Base-by-base conservation (phyloP, 2,888 invertebrate genomes). In the Hirtodrosophila duncani region DNA sequence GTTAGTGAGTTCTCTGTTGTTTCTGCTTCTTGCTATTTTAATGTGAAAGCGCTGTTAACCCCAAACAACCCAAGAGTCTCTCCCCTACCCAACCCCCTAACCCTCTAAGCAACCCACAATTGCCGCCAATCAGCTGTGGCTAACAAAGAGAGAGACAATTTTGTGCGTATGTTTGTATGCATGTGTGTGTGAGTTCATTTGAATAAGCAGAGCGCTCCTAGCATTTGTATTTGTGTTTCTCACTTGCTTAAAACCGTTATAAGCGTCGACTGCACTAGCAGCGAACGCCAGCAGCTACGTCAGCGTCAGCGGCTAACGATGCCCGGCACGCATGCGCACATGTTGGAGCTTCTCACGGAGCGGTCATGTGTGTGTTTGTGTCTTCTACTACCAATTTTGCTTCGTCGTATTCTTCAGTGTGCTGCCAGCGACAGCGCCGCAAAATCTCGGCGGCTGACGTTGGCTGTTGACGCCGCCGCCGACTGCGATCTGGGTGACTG, bases 171-270 rank as follows among this genome's bases (percentile, higher is more conserved):
- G 30, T 24, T 30, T 43, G 30, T 31, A 41, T 51, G 41, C 43
- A 34, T 46, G 17, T 27, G 51, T 45, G 53, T 41, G 49, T 59
- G 53, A 42, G 34, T 80, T 82, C 72, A 83, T 83, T 83, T 84
- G 81, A 84, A 83, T 83, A 81, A 77, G 79, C 71, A 63, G n/a
- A 48, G 33, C 29, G 51, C 49, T 51, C 65, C 67, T 65, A 71
- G 75, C 68, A 52, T 63, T 69, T 66, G 75, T 60, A n/a, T n/a
- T n/a, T n/a, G n/a, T n/a, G 65, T 67, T 65, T 68, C 52, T 70
- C 57, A 64, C 62, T 85, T 84, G 85, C 84, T 85, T 83, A 77
- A 84, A 85, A 85, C 85, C 85, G 85, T 85, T 85, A 85, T 84
- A 74, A 81, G 83, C 82, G 71, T 62, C n/a, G n/a, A n/a, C n/a